Conservation (phyloP, 2,888 invertebrate species). For the Pheosia tremula region DNA sequence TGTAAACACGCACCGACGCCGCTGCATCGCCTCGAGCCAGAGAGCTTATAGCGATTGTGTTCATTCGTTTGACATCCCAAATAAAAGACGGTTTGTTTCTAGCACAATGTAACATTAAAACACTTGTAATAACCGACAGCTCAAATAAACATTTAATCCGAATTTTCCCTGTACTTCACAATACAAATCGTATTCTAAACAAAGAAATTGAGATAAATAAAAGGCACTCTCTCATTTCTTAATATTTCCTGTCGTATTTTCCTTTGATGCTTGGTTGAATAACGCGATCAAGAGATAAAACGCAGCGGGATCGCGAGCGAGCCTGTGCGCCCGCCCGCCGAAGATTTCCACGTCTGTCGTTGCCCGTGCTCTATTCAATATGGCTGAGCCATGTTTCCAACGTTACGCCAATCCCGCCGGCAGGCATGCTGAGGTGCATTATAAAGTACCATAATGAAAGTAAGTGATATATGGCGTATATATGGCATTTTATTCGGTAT, state of each 20-base stretch:
- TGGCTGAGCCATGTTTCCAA: constrained; percentile 43
- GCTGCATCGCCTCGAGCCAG: constrained; percentile 54
- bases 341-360: constrained; percentile 36
- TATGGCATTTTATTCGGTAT: too few species aligned
- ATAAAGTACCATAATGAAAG: not conserved
- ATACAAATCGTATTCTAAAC: constrained; percentile 56
- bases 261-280: constrained; percentile 79
- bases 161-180: constrained; percentile 36
- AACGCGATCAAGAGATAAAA: constrained; percentile 81
- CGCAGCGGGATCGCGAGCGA: constrained; percentile 61
- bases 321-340: constrained; percentile 59
- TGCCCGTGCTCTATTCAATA: constrained; percentile 56
- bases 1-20: constrained; percentile 59
- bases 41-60: constrained; percentile 53
- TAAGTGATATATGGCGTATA: too few species aligned
- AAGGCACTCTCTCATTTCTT: constrained; percentile 66
- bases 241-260: constrained; percentile 73
- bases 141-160: constrained; percentile 9
- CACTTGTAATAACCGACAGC: not conserved
- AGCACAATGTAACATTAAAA: not conserved
- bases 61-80: constrained; percentile 38
- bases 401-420: constrained; percentile 29
- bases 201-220: constrained; percentile 66
- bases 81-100: constrained; percentile 28
- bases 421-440: constrained; percentile 29